Conservation (phyloP, 2,888 invertebrate genomes). For the Hypomecis punctinalis region DNA sequence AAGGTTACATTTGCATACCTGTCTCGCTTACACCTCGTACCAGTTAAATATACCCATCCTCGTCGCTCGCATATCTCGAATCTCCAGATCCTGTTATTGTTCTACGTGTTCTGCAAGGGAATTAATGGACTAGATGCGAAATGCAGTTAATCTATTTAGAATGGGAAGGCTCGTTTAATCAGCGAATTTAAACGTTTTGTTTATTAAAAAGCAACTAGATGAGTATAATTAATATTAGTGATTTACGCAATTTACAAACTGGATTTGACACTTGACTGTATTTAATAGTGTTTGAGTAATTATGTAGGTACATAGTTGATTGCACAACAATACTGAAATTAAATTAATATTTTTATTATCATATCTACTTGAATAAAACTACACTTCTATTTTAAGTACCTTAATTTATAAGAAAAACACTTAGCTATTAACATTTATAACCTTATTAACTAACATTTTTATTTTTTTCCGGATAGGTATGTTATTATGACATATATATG, state of each 20-base stretch:
- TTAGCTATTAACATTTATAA: too few species aligned
- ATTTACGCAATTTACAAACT: background rate
- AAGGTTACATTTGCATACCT: constrained; percentile 69
- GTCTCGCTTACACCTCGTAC: constrained; percentile 57
- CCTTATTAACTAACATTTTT: too few species aligned
- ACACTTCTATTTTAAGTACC: too few species aligned
- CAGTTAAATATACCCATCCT: constrained; percentile 53
- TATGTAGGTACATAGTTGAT: too few species aligned
- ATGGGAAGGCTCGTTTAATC: constrained; percentile 4
- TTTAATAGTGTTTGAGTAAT: too few species aligned
- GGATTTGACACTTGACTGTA: too few species aligned
- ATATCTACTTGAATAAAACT: too few species aligned
- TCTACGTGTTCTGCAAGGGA: constrained; percentile 76
- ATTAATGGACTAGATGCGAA: constrained; percentile 56
- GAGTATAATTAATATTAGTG: background rate
- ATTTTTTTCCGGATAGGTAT: too few species aligned
- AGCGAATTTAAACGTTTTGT: background rate
- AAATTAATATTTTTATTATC: too few species aligned
- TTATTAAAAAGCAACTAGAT: background rate
- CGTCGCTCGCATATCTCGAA: constrained; percentile 52
- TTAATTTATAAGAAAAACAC: too few species aligned
- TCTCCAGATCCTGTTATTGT: constrained; percentile 77
- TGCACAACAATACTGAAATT: too few species aligned
- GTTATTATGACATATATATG: too few species aligned
- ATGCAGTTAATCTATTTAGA: constrained; percentile 50